Evolutionary conservation across 2,888 invertebrate genomes (phyloP), one percentile per base, ranked within the genome.

Genomic region (Achlya flavicornis): DNA sequence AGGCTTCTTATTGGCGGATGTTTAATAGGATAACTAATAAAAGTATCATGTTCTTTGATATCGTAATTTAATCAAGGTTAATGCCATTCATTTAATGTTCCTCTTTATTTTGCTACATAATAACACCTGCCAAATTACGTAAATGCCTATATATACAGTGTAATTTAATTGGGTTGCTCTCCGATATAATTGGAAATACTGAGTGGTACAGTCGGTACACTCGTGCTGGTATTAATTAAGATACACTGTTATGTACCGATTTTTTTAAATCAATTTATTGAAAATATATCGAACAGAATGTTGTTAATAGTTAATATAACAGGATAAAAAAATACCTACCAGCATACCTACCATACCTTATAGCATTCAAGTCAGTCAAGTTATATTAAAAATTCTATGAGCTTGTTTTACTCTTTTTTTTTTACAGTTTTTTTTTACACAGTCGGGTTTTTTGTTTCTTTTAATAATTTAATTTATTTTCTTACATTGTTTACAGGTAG

Each of bases 1-100:
- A 67, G 67, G 66, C 67, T 71, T 69, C 66, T 65, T 71, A 80
- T 74, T 74, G 74, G 72, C 63, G 63, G 65, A 16, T 53, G 57
- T n/a, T 61, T 75, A 76, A 77, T 74, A 68, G 75, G 77, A 74
- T 78, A 68, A 70, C 68, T 66, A 75, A 69, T 68, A 68, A 70
- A 72, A 69, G 69, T 77, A 60, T 77, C 72, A 33, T 61, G 66
- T 73, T 69, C 61, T 69, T 46, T 61, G 63, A 53, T 53, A 53
- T 19, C 26, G 63, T 48, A 58, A 46, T 41, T 61, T 48, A 60
- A 60, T 60, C 60, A 60, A 16, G 60, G 26, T 60, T 60, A 43
- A 60, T 60, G 10, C 19, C 43, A 19, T 16, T 26, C 38, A 26
- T 60, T 60, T 14, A 60, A 41, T 43, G 43, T 60, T 16, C 53